phyloP scores from a whole-genome alignment of 2,113 vertebrate genomes.

The Syngnathoides biaculeatus region DNA sequence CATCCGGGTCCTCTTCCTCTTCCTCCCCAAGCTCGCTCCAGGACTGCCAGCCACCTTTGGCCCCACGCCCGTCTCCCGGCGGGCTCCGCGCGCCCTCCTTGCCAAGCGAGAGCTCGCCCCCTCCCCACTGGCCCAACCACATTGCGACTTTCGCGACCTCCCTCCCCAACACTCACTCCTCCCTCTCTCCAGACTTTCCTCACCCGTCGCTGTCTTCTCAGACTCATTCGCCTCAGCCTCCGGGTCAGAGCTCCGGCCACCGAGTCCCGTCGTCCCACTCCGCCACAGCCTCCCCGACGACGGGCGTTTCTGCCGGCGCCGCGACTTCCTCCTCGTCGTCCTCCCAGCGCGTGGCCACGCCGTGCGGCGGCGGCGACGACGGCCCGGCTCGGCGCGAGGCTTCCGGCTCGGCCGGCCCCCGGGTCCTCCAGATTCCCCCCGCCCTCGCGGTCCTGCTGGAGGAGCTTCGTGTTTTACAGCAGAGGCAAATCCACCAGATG shows the following conservation, averaged over 20 bases:
- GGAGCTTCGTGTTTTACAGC: slow-evolving; percentile 85
- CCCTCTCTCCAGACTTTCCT: slow-evolving; percentile 78
- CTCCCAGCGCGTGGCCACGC: slow-evolving; percentile 56
- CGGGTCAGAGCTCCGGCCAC: slow-evolving; percentile 59
- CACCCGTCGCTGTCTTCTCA: slow-evolving; percentile 74
- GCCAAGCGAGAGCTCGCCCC: slow-evolving; percentile 75
- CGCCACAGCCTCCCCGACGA: slow-evolving; percentile 74
- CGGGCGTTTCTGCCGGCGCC: slow-evolving; percentile 75
- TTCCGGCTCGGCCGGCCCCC: slow-evolving; percentile 62
- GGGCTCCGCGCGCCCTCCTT: slow-evolving; percentile 77
- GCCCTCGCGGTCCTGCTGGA: slow-evolving; percentile 83
- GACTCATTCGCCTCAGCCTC: slow-evolving; percentile 69
- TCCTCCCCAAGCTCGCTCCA: slow-evolving; percentile 70
- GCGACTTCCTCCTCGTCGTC: slow-evolving; percentile 71
- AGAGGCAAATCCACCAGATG: slow-evolving; percentile 92
- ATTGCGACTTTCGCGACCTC: slow-evolving; percentile 70
- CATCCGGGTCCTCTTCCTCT: slow-evolving; percentile 68
- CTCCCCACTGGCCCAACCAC: slow-evolving; percentile 75
- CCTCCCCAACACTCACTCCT: slow-evolving; percentile 75
- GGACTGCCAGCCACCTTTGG: slow-evolving; percentile 75
- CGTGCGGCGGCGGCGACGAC: slow-evolving; percentile 42
- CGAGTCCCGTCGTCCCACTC: slow-evolving; percentile 60
- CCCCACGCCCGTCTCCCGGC: slow-evolving; percentile 74
- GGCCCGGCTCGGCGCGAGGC: slow-evolving; percentile 68
- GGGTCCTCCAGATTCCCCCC: slow-evolving; percentile 63